Evolutionary conservation across 2,888 invertebrate genomes (phyloP).

Genomic region (Heterodera filipjevi): DNA sequence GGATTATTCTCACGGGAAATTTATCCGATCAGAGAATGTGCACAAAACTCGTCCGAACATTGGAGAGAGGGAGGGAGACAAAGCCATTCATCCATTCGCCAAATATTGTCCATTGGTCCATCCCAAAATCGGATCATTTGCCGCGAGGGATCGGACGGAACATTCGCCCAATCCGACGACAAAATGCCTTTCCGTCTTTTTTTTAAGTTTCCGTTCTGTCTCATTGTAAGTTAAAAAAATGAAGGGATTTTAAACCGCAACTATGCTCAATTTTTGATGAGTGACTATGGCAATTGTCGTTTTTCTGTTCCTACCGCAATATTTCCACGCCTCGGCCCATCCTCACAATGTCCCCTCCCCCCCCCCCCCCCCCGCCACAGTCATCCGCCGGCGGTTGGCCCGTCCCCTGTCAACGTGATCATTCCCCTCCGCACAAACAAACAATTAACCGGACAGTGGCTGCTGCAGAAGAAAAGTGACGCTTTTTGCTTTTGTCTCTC

Average conservation of each 20-base stretch:
- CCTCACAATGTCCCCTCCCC: neutral
- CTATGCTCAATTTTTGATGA: too few species aligned
- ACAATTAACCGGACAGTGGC: neutral
- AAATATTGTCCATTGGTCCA: neutral
- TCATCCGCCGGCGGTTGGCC: neutral
- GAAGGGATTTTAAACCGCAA: too few species aligned
- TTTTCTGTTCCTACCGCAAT: too few species aligned
- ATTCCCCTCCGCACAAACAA: neutral
- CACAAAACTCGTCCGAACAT: neutral
- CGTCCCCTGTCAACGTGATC: neutral
- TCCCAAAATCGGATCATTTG: neutral
- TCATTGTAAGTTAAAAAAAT: too few species aligned
- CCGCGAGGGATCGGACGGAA: neutral
- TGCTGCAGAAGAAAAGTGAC: neutral
- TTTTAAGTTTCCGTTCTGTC: too few species aligned
- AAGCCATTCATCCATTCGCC: neutral
- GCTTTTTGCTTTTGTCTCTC: neutral
- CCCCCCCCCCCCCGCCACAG: neutral
- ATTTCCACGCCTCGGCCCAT: neutral
- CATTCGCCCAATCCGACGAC: neutral
- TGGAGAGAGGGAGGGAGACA: neutral
- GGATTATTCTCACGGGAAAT: neutral
- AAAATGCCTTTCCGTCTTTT: neutral
- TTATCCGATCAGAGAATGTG: conserved; percentile 4
- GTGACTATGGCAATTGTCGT: too few species aligned